Evolutionary conservation across 2,797 vertebrate genomes (phyloP).

Genomic region (Lepilemur septentrionalis): DNA sequence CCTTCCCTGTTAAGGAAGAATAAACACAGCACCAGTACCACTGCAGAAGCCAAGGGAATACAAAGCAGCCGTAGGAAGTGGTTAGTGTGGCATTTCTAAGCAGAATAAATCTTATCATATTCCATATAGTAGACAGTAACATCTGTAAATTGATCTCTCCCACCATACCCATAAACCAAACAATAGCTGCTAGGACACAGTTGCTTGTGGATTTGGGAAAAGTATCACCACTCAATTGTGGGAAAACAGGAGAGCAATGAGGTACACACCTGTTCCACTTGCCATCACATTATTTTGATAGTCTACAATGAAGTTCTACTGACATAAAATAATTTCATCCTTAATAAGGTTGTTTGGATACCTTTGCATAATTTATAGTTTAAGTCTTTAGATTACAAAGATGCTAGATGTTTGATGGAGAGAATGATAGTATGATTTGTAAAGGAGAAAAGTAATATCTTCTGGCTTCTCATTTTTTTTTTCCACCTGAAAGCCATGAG

Average conservation of each 20-base stretch:
- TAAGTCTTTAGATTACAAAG: neutral
- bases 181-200: neutral
- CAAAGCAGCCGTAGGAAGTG: neutral
- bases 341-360: neutral
- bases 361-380: neutral
- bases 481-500: neutral
- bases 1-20: slow-evolving; percentile 5
- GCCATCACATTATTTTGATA: neutral
- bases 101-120: neutral
- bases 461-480: neutral
- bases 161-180: neutral
- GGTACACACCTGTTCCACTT: neutral
- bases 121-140: neutral
- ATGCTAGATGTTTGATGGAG: neutral
- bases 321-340: neutral
- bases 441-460: neutral
- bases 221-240: neutral
- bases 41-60: slow-evolving; percentile 40
- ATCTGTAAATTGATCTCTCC: neutral
- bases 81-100: slow-evolving; percentile 44
- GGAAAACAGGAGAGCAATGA: neutral
- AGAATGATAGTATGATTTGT: neutral
- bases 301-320: neutral
- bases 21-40: slow-evolving; percentile 35
- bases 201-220: neutral